Evolutionary conservation across 2,888 invertebrate genomes (phyloP).

Genomic region (Patella depressa): DNA sequence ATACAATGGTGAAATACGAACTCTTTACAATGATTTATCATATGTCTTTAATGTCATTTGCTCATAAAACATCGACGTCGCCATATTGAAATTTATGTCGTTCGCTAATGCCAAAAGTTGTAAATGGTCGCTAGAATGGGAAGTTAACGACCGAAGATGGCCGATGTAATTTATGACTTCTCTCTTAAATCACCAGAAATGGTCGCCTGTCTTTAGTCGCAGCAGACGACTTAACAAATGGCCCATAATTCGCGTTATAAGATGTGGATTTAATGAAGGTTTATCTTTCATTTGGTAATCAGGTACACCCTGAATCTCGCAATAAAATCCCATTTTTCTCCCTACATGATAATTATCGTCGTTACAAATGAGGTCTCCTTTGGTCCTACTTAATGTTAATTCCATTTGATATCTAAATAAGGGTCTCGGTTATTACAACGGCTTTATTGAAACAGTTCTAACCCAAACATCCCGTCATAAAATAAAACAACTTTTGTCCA

Average conservation of each 20-base stretch:
- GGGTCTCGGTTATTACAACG: no score
- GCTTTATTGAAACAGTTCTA: no score
- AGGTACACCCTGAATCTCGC: background rate
- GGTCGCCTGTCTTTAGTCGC: constrained; percentile 12
- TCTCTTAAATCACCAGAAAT: constrained; percentile 13
- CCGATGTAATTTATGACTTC: constrained; percentile 23
- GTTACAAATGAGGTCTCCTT: constrained; percentile 1
- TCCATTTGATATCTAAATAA: no score
- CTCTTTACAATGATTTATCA: constrained; percentile 22
- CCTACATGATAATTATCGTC: background rate
- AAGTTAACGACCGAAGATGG: constrained; percentile 10
- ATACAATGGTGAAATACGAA: constrained; percentile 20
- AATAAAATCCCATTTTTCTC: background rate
- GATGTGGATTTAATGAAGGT: constrained; percentile 13
- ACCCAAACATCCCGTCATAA: no score
- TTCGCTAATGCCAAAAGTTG: constrained; percentile 12
- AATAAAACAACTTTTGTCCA: no score
- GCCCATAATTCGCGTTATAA: constrained; percentile 4
- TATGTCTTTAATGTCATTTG: constrained; percentile 16
- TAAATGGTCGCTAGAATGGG: constrained; percentile 14
- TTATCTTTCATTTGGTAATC: constrained; percentile 11
- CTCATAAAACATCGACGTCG: constrained; percentile 21
- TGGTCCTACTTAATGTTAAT: no score
- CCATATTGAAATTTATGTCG: constrained; percentile 24
- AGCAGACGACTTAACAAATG: constrained; percentile 9